Base-by-base conservation (phyloP, 2,888 invertebrate genomes). In the Trypoxylon attenuatum region DNA sequence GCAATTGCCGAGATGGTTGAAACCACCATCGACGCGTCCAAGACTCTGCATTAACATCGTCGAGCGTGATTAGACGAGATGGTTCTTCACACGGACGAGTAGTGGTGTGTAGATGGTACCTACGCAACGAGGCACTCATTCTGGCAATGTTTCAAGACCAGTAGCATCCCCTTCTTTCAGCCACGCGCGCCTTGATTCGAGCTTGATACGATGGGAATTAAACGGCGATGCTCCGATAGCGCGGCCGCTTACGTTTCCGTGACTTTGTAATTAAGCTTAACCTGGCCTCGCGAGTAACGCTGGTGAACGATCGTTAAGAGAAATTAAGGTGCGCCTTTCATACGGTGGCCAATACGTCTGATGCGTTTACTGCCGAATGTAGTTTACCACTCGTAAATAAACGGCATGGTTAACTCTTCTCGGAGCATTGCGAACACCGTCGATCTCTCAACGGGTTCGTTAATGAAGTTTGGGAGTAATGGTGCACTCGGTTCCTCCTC, bases 181-280 rank as follows among this genome's bases (percentile, higher is more conserved):
- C 57, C 62, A 50, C 61, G 49, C 54, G 21, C n/a, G n/a, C n/a
- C n/a, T n/a, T 8, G 56, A 53, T 61, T 46, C 43, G 13, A 51
- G 15, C 68, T 67, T 51, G 43, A 60, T 65, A 73, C 46, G 60
- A 58, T 21, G 61, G 56, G 73, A 61, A 72, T 73, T 73, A 73
- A 70, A 72, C 54, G 49, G 51, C 55, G 58, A 54, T 54, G 60
- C 39, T 62, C 8, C 68, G 66, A 60, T 50, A 52, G 52, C 27
- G 46, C 46, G n/a, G 38, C 45, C 1, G 5, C 45, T 60, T 59
- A 54, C 63, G 65, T 69, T 74, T 74, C 63, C 75, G 72, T 75
- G 69, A 76, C 64, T 69, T 67, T 15, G 57, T 75, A 72, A 74
- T 72, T 62, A 62, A 51, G 39, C 41, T 42, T 25, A 23, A 22